Percentiles rank a stretch among this genome's conserved stretches.
These are phyloP conservation scores for Meloidogyne chitwoodi DNA, from an alignment of 1,140 invertebrate genomes.

Conservation along the genomic window DNA sequence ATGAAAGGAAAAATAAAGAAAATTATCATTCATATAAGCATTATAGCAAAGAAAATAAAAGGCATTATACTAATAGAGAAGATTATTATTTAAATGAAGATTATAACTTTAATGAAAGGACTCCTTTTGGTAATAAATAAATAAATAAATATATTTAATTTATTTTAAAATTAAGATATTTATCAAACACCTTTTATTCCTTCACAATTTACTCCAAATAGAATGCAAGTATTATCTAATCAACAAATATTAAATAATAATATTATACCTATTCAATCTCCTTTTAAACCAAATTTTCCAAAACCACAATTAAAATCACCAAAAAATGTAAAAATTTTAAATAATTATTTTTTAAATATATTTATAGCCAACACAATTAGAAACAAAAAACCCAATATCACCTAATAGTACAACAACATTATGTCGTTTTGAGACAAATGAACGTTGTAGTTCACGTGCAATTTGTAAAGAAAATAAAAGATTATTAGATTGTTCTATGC, in stretches of 20 bases:
- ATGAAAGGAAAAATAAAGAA: background rate
- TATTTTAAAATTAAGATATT: background rate
- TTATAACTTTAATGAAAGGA: background rate
- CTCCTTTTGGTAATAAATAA: background rate
- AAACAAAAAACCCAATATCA: background rate
- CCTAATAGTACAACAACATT: background rate
- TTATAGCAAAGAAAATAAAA: background rate
- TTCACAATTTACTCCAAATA: background rate
- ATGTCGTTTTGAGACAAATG: background rate
- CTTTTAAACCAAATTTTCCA: background rate
- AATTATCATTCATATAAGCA: background rate
- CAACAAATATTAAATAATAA: background rate
- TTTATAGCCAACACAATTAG: background rate
- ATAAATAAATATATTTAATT: background rate
- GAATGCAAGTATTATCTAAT: background rate
- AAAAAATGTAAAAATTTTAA: too few species aligned
- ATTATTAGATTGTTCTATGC: background rate
- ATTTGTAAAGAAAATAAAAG: background rate
- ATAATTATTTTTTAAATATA: too few species aligned
- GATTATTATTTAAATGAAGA: background rate
- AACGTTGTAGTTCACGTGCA: background rate
- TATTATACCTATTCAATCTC: background rate
- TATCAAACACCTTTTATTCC: background rate
- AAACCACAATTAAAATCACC: background rate
- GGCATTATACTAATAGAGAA: background rate